Evolutionary conservation across 2,888 invertebrate genomes (phyloP).

Genomic region (Tuberolachnus salignus): DNA sequence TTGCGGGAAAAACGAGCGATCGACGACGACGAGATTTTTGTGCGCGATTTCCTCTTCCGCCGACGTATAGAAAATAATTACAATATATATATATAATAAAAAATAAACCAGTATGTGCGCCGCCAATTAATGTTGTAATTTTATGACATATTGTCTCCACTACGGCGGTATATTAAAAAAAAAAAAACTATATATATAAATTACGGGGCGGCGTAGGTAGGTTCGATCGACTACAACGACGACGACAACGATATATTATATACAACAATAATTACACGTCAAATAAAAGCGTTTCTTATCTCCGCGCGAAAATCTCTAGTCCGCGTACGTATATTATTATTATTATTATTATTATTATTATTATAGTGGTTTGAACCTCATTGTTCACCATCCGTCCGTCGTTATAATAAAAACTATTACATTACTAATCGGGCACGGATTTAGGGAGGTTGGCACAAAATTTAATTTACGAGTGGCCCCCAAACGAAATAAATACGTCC

Average conservation of each 20-base stretch:
- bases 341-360: no score
- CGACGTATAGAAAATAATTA: no score
- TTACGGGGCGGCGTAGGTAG: not conserved
- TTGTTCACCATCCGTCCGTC: constrained; percentile 35
- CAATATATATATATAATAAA: no score
- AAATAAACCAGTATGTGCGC: no score
- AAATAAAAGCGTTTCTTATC: constrained; percentile 46
- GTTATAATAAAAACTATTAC: constrained; percentile 16
- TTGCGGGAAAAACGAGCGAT: no score
- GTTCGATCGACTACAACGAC: not conserved
- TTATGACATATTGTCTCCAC: constrained; percentile 47
- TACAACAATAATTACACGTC: constrained; percentile 41
- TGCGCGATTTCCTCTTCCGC: no score
- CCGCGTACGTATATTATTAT: no score
- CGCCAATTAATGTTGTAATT: constrained; percentile 47
- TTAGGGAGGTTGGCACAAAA: no score
- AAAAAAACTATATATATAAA: no score
- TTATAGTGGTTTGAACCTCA: constrained; percentile 29
- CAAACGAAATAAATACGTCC: no score
- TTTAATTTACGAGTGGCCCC: no score
- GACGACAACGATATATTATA: constrained; percentile 4
- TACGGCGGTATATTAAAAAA: constrained; percentile 12
- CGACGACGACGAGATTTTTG: no score
- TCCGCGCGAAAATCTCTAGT: constrained; percentile 34
- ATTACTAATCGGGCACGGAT: constrained; percentile 27